Percentiles rank a stretch among this genome's conserved stretches.
These are phyloP conservation scores for Argyra leucocephala DNA, from an alignment of 2,888 invertebrate species.

Conservation along the genomic window DNA sequence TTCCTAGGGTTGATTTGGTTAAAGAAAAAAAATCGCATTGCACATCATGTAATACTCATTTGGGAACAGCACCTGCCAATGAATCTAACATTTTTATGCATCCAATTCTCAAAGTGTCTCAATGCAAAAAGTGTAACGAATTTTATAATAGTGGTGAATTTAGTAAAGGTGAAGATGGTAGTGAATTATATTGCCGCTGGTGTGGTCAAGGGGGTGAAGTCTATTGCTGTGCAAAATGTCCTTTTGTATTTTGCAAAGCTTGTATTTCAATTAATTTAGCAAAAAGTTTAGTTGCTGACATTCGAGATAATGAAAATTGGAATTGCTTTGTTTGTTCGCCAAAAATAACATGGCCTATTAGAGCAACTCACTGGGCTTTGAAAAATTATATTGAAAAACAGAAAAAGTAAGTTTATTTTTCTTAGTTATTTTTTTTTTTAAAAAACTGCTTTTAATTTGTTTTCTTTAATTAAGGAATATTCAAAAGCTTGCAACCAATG, in stretches of 20 bases:
- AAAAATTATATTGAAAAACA: slow-evolving; percentile 57
- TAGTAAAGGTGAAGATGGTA: slow-evolving; percentile 73
- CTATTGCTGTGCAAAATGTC: slow-evolving; percentile 67
- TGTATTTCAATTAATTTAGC: slow-evolving; percentile 67
- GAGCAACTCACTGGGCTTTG: slow-evolving; percentile 64
- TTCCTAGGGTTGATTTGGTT: slow-evolving; percentile 52
- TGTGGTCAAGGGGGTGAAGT: slow-evolving; percentile 73
- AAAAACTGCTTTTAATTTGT: slow-evolving; percentile 13
- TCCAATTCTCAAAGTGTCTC: slow-evolving; percentile 61
- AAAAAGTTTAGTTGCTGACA: slow-evolving; percentile 54
- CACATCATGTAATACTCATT: slow-evolving; percentile 63
- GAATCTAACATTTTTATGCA: slow-evolving; percentile 59
- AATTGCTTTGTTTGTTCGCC: slow-evolving; percentile 67
- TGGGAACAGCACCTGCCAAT: slow-evolving; percentile 59
- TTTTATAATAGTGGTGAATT: slow-evolving; percentile 75
- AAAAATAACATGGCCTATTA: slow-evolving; percentile 53
- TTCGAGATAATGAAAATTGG: slow-evolving; percentile 71
- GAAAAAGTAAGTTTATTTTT: slow-evolving; percentile 41
- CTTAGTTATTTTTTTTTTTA: neutral
- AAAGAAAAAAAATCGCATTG: slow-evolving; percentile 58
- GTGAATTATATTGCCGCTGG: slow-evolving; percentile 74
- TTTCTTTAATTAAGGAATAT: slow-evolving; percentile 13
- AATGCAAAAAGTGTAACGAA: slow-evolving; percentile 62
- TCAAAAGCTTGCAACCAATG: slow-evolving; percentile 27
- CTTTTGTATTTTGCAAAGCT: slow-evolving; percentile 66